Conservation (phyloP, 2,113 vertebrate genomes). For the Hoplias malabaricus region DNA sequence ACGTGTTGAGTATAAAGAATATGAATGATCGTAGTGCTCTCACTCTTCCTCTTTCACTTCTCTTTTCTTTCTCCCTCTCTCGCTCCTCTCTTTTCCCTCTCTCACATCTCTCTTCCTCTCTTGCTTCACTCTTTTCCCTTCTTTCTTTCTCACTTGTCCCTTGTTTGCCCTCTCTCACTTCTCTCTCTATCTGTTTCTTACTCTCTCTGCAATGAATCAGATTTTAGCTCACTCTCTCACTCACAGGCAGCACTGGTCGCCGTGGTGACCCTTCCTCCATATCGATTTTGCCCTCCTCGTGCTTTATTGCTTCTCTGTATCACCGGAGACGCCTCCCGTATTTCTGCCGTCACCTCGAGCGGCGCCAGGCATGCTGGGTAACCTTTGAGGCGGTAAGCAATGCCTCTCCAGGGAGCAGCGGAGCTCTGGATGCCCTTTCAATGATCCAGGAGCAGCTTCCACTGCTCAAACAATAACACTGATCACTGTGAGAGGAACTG, state of each 20-base stretch:
- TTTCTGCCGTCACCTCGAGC: constrained; percentile 55
- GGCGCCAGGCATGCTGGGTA: constrained; percentile 52
- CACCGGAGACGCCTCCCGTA: constrained; percentile 57
- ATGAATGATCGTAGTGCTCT: no score
- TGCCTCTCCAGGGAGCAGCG: constrained; percentile 46
- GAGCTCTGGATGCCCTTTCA: constrained; percentile 10
- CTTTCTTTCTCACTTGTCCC: background rate
- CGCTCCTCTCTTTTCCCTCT: constrained; percentile 17
- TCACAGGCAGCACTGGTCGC: constrained; percentile 31
- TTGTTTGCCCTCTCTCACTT: background rate
- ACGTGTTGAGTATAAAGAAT: no score
- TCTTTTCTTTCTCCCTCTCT: background rate
- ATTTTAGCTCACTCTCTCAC: constrained; percentile 4
- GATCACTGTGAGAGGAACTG: background rate
- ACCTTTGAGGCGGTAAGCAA: constrained; percentile 63
- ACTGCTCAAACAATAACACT: background rate
- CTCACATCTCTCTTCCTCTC: background rate
- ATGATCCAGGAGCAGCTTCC: constrained; percentile 1
- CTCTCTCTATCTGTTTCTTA: background rate
- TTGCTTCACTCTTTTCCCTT: background rate
- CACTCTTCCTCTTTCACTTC: background rate
- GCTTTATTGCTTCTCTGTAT: constrained; percentile 43
- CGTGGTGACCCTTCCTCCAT: constrained; percentile 3
- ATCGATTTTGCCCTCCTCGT: constrained; percentile 57
- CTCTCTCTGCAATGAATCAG: background rate